Evolutionary conservation across 2,797 vertebrate genomes (phyloP).

Genomic region (Acropternis orthonyx): DNA sequence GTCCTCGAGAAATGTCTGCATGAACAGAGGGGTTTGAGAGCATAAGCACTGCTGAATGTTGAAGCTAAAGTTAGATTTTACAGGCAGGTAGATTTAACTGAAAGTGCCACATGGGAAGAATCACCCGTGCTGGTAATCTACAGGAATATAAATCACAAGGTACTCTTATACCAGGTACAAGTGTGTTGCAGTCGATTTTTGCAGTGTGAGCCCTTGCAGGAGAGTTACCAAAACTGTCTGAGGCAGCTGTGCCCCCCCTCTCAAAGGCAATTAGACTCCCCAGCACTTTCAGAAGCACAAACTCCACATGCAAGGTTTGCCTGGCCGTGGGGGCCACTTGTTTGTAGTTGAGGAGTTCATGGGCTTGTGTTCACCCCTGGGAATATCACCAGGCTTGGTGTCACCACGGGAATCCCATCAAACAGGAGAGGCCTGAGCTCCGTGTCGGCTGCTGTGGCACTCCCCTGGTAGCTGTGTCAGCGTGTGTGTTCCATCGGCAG

Average conservation of each 20-base stretch:
- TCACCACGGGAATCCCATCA: fast-evolving
- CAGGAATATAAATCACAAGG: neutral
- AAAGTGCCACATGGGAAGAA: neutral
- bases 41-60: neutral
- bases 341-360: neutral
- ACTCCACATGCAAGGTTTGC: neutral
- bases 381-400: neutral
- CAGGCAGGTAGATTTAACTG: neutral
- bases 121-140: fast-evolving
- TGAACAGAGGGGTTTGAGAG: neutral
- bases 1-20: fast-evolving
- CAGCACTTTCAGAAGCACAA: fast-evolving
- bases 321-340: neutral
- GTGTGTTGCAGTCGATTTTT: neutral
- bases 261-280: too few species aligned
- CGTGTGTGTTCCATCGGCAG: fast-evolving
- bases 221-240: neutral
- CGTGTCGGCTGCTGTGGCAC: fast-evolving
- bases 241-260: neutral
- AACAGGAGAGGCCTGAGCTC: neutral
- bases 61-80: neutral
- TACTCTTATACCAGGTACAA: neutral
- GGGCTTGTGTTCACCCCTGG: neutral
- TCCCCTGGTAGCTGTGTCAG: fast-evolving
- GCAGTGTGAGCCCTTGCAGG: neutral